phyloP scores from a whole-genome alignment of 2,797 vertebrate species.

The Prionace glauca region DNA sequence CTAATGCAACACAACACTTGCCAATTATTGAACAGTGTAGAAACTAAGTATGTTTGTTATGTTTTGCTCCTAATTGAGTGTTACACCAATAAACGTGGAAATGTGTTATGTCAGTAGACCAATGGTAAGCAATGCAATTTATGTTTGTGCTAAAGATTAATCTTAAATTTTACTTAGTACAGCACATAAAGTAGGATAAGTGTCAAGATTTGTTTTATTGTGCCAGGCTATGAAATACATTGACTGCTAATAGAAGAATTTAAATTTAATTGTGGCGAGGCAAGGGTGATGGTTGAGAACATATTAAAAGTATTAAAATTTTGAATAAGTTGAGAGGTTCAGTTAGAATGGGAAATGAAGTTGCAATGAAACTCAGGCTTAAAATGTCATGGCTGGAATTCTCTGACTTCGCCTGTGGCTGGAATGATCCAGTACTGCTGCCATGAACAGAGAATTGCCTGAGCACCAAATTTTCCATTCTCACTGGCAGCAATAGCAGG shows the following conservation, averaged over 20 bases:
- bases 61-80: neutral
- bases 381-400: neutral
- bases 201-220: neutral
- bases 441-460: too few relatives aligned
- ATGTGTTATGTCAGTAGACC: neutral
- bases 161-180: neutral
- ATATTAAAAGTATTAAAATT: neutral
- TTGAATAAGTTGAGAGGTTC: neutral
- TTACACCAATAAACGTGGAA: neutral
- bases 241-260: neutral
- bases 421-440: too few relatives aligned
- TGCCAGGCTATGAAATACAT: neutral
- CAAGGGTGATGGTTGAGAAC: neutral
- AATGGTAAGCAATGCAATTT: neutral
- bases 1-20: slow-evolving; percentile 69
- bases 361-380: neutral
- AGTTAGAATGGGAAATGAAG: neutral
- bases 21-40: slow-evolving; percentile 58
- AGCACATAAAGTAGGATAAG: neutral
- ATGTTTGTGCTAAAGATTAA: neutral
- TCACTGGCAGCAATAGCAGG: too few relatives aligned
- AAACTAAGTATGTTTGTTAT: neutral
- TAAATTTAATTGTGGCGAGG: neutral
- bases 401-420: too few relatives aligned
- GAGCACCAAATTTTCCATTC: too few relatives aligned